Percentiles rank a stretch among this genome's conserved stretches.
These are phyloP conservation scores for Neomorphus geoffroyi DNA, from an alignment of 2,797 vertebrate genomes.

Conservation along the genomic window DNA sequence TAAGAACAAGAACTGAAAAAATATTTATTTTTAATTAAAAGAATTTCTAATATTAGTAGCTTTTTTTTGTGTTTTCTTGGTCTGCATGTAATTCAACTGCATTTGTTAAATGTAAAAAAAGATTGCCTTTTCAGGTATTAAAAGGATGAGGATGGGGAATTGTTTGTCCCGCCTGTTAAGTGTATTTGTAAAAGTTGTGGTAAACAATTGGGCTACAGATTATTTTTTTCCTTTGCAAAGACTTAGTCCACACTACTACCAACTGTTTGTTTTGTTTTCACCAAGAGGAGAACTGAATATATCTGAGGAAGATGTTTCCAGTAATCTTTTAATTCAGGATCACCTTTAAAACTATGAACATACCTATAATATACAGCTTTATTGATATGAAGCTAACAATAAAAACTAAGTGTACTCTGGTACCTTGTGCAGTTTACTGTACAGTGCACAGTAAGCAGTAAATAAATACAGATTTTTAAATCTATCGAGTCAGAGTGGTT, in stretches of 20 bases:
- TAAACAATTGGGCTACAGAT: background rate
- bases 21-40: background rate
- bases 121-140: background rate
- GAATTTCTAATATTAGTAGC: background rate
- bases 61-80: background rate
- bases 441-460: background rate
- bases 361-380: background rate
- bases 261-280: background rate
- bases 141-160: background rate
- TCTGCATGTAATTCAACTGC: background rate
- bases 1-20: background rate
- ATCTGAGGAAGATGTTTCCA: background rate
- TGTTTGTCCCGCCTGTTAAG: background rate
- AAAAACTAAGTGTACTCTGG: background rate
- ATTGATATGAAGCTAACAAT: slow-evolving; percentile 17
- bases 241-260: background rate
- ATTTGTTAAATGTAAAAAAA: background rate
- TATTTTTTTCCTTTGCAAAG: background rate
- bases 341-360: background rate
- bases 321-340: background rate
- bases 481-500: background rate
- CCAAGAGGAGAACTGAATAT: background rate
- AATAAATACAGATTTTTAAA: background rate
- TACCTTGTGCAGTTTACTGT: background rate
- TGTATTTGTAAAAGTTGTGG: background rate